phyloP scores from a whole-genome alignment of 2,888 invertebrate genomes.

The Prosopocoilus inquinatus region DNA sequence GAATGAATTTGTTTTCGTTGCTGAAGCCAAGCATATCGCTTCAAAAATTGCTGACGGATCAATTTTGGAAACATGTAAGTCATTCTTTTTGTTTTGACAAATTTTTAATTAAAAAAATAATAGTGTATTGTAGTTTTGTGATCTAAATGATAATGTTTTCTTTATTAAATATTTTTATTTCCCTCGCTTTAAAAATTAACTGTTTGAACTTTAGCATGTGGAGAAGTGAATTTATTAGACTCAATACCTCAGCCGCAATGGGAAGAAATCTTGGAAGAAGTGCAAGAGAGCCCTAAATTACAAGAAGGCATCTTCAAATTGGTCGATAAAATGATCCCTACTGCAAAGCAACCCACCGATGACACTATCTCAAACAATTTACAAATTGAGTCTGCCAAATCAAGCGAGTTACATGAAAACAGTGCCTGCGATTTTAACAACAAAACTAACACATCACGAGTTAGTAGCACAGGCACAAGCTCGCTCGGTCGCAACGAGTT shows the following conservation, averaged over 20 bases:
- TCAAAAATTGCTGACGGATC: slow-evolving; percentile 21
- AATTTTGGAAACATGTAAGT: slow-evolving; percentile 4
- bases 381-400: not conserved
- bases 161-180: slow-evolving; percentile 6
- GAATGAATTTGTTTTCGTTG: slow-evolving; percentile 23
- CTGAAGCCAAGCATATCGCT: slow-evolving; percentile 17
- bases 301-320: slow-evolving; percentile 22
- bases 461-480: not conserved
- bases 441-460: slow-evolving; percentile 5
- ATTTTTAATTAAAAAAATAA: too few relatives aligned
- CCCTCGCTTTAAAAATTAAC: too few relatives aligned
- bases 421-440: too few relatives aligned
- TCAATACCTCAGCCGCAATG: slow-evolving; percentile 23
- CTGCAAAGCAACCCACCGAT: slow-evolving; percentile 4
- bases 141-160: not conserved
- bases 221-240: slow-evolving; percentile 20
- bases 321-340: slow-evolving; percentile 25
- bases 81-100: too few relatives aligned
- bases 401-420: too few relatives aligned
- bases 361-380: not conserved
- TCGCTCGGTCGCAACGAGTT: slow-evolving; percentile 8
- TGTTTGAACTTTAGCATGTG: slow-evolving; percentile 11
- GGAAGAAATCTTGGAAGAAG: slow-evolving; percentile 12
- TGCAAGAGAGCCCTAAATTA: not conserved
- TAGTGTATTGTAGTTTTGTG: too few relatives aligned